Evolutionary conservation across 2,888 invertebrate species (phyloP), one percentile per base, ranked within the genome.

Genomic region (Perizoma affinitatum): DNA sequence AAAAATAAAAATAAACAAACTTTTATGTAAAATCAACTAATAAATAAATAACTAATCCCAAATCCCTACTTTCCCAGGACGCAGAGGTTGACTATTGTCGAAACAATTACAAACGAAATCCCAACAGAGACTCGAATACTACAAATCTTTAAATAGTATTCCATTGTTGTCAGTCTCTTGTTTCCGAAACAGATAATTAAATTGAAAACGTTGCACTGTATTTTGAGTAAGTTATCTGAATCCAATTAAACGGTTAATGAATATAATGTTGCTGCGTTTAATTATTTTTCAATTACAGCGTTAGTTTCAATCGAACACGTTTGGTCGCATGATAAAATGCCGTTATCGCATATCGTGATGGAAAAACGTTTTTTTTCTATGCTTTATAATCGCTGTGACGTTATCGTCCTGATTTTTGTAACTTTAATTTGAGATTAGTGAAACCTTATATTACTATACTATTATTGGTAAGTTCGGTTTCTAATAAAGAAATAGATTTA

Each of bases 201-300:
- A 76, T 68, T 67, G 67, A 70, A n/a, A 70, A 70, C 63, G 61
- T 71, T 64, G 49, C 46, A 67, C 58, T 56, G 49, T 62, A 64
- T 63, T 58, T 55, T 46, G 38, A 65, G 61, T 70, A 65, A 22
- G 3, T 22, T 22, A 72, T 67, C 61, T 67, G 59, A 41, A 58
- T 45, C 38, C 54, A 64, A 65, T 69, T 68, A 66, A 66, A 35
- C 5, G 36, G 22, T 56, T 42, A 33, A 44, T 43, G 10, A 56
- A 33, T 44, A 54, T 41, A 33, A 38, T 7, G 38, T 46, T 48
- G 41, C 33, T 9, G 6, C 42, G 38, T 38, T 56, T 38, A 49
- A 48, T 55, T 48, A 55, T 36, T 36, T 43, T 38, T 49, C 11
- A 56, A 44, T 49, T 44, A 50, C 3, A 0, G 42, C 40, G 9